Conservation (phyloP, 2,113 vertebrate species). For the Aegotheles bennettii region DNA sequence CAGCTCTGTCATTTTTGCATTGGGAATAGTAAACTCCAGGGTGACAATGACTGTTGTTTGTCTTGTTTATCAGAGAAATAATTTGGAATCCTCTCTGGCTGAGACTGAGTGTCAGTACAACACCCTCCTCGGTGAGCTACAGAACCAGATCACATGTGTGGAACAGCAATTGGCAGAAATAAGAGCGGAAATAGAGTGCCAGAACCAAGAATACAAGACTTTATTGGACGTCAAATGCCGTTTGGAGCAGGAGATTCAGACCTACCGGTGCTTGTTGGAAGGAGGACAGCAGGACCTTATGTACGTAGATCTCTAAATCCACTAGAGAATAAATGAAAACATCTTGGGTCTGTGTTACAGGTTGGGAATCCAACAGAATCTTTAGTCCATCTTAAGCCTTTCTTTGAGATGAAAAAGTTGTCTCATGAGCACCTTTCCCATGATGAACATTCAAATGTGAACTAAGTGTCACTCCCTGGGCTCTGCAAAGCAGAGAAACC, state of each 20-base stretch:
- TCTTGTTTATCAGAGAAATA: constrained; percentile 46
- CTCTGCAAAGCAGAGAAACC: background rate
- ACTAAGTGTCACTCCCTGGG: background rate
- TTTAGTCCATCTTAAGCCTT: background rate
- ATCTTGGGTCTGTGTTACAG: background rate
- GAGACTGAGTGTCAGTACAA: constrained; percentile 80
- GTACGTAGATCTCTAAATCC: constrained; percentile 1
- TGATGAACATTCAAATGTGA: background rate
- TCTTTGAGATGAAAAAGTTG: background rate
- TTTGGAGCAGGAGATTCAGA: constrained; percentile 85
- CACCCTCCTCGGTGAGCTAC: constrained; percentile 70
- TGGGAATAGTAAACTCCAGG: background rate
- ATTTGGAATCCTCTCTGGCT: constrained; percentile 69
- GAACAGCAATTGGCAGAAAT: constrained; percentile 80
- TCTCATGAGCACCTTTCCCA: background rate
- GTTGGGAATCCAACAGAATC: background rate
- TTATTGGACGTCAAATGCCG: constrained; percentile 82
- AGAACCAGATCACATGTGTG: constrained; percentile 74
- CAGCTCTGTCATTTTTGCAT: background rate
- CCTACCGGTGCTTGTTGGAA: constrained; percentile 81
- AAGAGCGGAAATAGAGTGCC: constrained; percentile 73
- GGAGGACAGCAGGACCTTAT: constrained; percentile 68
- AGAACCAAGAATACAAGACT: constrained; percentile 72
- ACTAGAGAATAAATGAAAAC: background rate
- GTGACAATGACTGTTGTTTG: background rate